Base-by-base conservation (phyloP, 2,113 vertebrate genomes). In the Elanus axillaris region DNA sequence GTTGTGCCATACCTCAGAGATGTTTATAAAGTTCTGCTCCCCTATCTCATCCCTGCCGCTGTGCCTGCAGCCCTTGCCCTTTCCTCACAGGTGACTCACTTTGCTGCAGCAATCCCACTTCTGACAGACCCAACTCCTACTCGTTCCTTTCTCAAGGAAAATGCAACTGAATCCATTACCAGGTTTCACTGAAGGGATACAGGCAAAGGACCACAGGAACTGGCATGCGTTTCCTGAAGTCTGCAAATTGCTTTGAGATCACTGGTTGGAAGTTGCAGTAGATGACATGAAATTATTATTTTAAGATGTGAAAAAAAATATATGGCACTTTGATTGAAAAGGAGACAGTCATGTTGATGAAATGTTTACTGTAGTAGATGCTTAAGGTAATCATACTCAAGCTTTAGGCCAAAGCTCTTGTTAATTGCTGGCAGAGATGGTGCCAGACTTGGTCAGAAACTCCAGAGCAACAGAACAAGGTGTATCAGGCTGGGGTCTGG, bases 31-130 rank as follows among this genome's bases (percentile, higher is more conserved):
- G 13, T 78, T 50, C 56, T 62, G 10, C 50, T 31, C 25, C 12
- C 31, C 10, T 0, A 0, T 72, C 62, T 79, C 3, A 0, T 73
- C 18, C 5, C 14, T 45, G 17, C 3, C 2, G 1, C 13, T 52
- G 19, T 42, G 16, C 6, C 20, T 7, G 4, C 38, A 59, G 43
- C 19, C n/a, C 16, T 68, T 52, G 16, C 6, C 14, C 8, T 56
- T 64, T 79, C 25, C 25, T 75, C 73, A 74, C 36, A 75, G 38
- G 21, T 25, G 40, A 50, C 7, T 74, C 22, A 47, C 15, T 68
- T 86, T 52, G 68, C 53, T 60, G 15, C 29, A 67, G 20, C 34
- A 48, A 15, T 50, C 29, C 58, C 0, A 0, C 7, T 20, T 52
- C 29, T 31, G 29, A 59, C 20, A 76, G 42, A 62, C 23, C 19